Conservation (phyloP, 2,113 vertebrate genomes). For the Hippoglossus stenolepis region DNA sequence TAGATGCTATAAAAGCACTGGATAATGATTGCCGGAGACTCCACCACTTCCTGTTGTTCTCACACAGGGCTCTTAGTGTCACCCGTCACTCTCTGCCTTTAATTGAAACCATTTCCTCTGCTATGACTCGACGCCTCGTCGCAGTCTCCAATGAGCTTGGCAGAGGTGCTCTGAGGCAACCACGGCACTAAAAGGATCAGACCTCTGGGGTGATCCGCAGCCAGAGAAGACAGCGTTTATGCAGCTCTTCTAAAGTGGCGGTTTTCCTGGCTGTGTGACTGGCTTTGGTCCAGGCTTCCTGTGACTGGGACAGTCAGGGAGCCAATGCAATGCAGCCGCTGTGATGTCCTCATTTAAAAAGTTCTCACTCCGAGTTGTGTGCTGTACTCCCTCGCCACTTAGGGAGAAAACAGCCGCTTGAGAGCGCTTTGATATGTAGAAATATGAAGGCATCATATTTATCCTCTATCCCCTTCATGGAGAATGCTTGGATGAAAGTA, state of each 20-base stretch:
- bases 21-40: conserved; percentile 75
- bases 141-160: conserved; percentile 46
- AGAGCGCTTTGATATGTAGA: conserved; percentile 80
- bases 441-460: conserved; percentile 81
- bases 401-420: conserved; percentile 75
- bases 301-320: conserved; percentile 61
- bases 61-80: conserved; percentile 60
- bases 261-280: conserved; percentile 53
- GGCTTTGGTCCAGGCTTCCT: conserved; percentile 71
- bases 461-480: conserved; percentile 60
- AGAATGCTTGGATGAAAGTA: conserved; percentile 68
- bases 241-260: conserved; percentile 36
- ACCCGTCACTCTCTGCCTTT: conserved; percentile 71
- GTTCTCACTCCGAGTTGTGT: conserved; percentile 71
- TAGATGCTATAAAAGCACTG: conserved; percentile 70
- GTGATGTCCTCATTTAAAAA: conserved; percentile 76
- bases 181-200: conserved; percentile 61
- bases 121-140: conserved; percentile 44
- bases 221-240: conserved; percentile 50
- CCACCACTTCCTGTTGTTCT: conserved; percentile 64
- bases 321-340: conserved; percentile 38
- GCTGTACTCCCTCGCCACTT: conserved; percentile 69
- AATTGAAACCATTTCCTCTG: conserved; percentile 79
- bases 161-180: conserved; percentile 53
- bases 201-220: conserved; percentile 51